Percentiles rank a stretch among this genome's conserved stretches.
phyloP scores from a whole-genome alignment of 2,113 vertebrate species.

The Acinonyx jubatus region DNA sequence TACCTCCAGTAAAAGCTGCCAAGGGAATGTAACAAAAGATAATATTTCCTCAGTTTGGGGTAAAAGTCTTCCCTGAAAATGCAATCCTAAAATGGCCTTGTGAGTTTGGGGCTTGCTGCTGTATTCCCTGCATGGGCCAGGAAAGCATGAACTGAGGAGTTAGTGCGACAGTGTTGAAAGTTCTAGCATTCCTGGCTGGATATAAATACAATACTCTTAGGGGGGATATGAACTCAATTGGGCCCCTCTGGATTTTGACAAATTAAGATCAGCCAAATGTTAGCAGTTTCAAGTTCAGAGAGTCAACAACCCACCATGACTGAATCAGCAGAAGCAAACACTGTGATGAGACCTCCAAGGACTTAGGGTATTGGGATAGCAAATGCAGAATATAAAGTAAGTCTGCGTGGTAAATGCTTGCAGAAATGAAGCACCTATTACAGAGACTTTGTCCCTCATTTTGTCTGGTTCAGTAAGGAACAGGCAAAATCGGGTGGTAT shows the following conservation, averaged over 20 bases:
- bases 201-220: not conserved
- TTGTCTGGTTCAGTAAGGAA: not conserved
- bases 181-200: not conserved
- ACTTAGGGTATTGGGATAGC: not conserved
- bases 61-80: not conserved
- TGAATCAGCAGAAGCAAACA: slow-evolving; percentile 37
- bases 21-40: not conserved
- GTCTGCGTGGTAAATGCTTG: not conserved
- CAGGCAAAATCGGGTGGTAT: not conserved
- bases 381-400: not conserved
- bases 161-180: not conserved
- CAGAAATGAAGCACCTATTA: not conserved
- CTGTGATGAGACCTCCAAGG: not conserved
- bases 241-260: slow-evolving; percentile 3
- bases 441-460: not conserved
- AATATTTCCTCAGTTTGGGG: not conserved
- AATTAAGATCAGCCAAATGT: slow-evolving; percentile 24
- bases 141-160: not conserved
- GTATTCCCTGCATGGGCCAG: not conserved
- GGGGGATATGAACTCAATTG: not conserved
- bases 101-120: not conserved
- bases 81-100: not conserved
- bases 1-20: not conserved
- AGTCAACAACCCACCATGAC: not conserved
- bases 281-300: slow-evolving; percentile 38